Evolutionary conservation across 2,113 vertebrate genomes (phyloP), one percentile per base, ranked within the genome.

Genomic region (Perca fluviatilis): DNA sequence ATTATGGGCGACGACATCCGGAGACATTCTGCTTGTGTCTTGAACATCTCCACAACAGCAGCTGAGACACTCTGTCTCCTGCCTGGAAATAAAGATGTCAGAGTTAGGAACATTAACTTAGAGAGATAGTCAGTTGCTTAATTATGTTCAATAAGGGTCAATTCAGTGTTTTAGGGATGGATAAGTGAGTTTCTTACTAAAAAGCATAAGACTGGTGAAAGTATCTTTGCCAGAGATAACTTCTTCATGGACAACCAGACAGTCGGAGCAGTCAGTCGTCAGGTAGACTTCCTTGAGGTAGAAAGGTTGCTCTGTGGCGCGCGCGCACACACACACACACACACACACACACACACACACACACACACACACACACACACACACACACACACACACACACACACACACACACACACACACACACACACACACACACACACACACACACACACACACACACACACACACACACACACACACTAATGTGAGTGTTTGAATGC

Each of bases 211-310:
- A 61, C 85, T 91, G 14, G 49, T 88, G 53, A 92, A 92, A 3
- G 53, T 71, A 4, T 92, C 69, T 2, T 36, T 13, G 8, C 69
- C 86, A 79, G 88, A 77, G 15, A 18, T 16, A 2, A 94, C 12
- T 10, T 90, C 67, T 79, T 93, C 92, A 60, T 79, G 27, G 25
- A 73, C 83, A 10, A 83, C 74, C 83, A 93, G 65, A 76, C 92
- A 93, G 84, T 90, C 86, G 0, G 79, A 14, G 67, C 91, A 92
- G 50, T 86, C 80, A 5, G 69, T 88, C 1, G 67, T 5, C 82
- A 94, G 79, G 60, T 88, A 94, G 49, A 91, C 79, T 18, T 92
- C 89, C 23, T 89, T 92, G 1, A 94, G 79, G 43, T 89, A 82
- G 21, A 94, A 92, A 2, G 91, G 92, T 25, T 88, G 58, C 60